phyloP scores from a whole-genome alignment of 1,140 invertebrate species.

The Aphelinus certus region DNA sequence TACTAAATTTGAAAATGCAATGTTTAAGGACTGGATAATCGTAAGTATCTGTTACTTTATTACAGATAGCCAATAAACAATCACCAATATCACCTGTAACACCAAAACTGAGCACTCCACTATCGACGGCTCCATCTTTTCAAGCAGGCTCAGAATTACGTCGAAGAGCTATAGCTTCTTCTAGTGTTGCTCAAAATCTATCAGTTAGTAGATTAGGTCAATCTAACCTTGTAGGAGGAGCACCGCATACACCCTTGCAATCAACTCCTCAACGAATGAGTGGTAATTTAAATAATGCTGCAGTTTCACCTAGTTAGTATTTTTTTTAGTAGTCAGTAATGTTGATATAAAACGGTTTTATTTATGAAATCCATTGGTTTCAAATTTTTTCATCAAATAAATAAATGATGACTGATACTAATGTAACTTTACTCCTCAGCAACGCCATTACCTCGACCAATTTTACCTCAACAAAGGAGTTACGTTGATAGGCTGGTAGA shows the following conservation, averaged over 20 bases:
- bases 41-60: conserved; percentile 15
- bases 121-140: conserved; percentile 38
- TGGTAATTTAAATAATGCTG: conserved; percentile 48
- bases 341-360: too few relatives aligned
- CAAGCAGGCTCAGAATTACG: conserved; percentile 50
- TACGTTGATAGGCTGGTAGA: conserved; percentile 90
- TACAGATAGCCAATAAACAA: conserved; percentile 44
- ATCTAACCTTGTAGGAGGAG: conserved; percentile 39
- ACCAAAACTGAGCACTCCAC: conserved; percentile 52
- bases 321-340: conserved; percentile 9
- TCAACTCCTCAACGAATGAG: conserved; percentile 44
- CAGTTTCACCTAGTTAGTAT: conserved; percentile 54
- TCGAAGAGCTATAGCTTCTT: conserved; percentile 52
- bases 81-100: conserved; percentile 42
- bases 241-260: conserved; percentile 41
- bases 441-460: conserved; percentile 63
- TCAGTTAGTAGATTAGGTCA: conserved; percentile 43
- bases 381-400: too few relatives aligned
- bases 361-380: too few relatives aligned
- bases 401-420: too few relatives aligned
- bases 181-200: conserved; percentile 48
- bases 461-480: conserved; percentile 71
- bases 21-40: not conserved
- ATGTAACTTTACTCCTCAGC: conserved; percentile 8
- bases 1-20: not conserved